Evolutionary conservation across 2,797 vertebrate genomes (phyloP).

Genomic region (Sebastes hubbsi): DNA sequence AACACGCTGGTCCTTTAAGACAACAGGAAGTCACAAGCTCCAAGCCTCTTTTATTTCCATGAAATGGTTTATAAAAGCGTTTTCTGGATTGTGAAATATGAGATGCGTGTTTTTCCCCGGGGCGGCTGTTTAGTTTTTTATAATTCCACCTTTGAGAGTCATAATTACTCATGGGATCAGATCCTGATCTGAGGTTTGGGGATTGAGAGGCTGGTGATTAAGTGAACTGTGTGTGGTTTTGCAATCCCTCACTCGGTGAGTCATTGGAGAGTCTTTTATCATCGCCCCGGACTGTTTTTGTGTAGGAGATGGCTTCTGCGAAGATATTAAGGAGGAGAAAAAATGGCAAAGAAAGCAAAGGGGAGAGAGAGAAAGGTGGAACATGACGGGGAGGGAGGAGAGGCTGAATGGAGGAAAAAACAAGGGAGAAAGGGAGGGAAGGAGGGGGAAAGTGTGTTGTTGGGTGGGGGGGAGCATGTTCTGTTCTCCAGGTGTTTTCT

Average conservation of each 20-base stretch:
- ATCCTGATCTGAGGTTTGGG: conserved; percentile 56
- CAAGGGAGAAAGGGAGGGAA: background rate
- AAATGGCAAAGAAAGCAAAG: background rate
- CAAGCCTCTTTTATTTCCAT: background rate
- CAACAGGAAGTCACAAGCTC: background rate
- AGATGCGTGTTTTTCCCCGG: background rate
- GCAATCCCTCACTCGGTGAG: conserved; percentile 61
- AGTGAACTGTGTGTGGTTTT: conserved; percentile 65
- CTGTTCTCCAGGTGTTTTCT: conserved; percentile 78
- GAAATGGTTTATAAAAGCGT: background rate
- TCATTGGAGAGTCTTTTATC: conserved; percentile 66
- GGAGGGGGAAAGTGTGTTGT: conserved; percentile 17
- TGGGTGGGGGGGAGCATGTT: conserved; percentile 42
- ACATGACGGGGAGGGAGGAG: background rate
- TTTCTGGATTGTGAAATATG: conserved; percentile 17
- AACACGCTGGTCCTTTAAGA: background rate
- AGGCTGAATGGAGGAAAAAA: background rate
- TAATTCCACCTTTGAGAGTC: conserved; percentile 50
- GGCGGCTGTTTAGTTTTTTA: conserved; percentile 21
- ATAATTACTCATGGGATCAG: conserved; percentile 53
- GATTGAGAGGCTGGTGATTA: conserved; percentile 52
- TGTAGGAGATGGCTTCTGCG: conserved; percentile 41
- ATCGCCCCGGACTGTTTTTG: conserved; percentile 38
- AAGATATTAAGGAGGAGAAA: conserved; percentile 14
- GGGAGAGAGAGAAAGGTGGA: background rate